Base-by-base conservation (phyloP, 2,797 vertebrate species). In the Urosaurus nigricauda region DNA sequence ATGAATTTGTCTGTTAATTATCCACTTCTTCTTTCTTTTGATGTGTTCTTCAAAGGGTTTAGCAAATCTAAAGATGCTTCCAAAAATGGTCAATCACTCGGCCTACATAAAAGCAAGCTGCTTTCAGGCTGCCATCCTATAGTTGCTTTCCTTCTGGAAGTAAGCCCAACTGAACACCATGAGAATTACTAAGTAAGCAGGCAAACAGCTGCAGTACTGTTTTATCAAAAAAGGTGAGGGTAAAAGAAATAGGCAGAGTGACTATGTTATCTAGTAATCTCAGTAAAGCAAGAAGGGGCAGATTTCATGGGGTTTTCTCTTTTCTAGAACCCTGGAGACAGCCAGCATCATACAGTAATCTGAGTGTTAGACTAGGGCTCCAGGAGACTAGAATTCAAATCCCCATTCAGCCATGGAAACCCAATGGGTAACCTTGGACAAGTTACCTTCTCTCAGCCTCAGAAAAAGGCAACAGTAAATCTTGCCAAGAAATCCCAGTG, bases 1-100 rank as follows among this genome's bases (percentile, higher is more conserved):
- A 56, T 87, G 29, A 26, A 74, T 75, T 77, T 87, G 43, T 87
- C 35, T 87, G 63, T 87, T 88, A 88, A n/a, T 26, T 9, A 65
- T 63, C n/a, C n/a, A 21, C 56, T 65, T 83, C 81, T 58, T 86
- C 26, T 53, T 74, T 85, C 58, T 86, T 78, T 80, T 32, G 26
- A 3, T 73, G 68, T 84, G n/a, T 63, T 47, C 2, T 58, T 6
- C 53, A 77, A 32, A 5, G 43, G 14, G 37, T 43, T 63, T 12
- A 21, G 47, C 32, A 77, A 12, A 6, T 83, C 87, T 77, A 47
- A 83, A 74, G 32, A 83, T 65, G 43, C 5, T 32, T 14, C 40
- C 4, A 47, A 47, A 83, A 43, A 2, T 43, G 5, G 29, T n/a
- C 29, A 26, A 13, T 19, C 24, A 29, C 29, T 43, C 8, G 11